A percentile compares a stretch with the other conserved stretches of the same genome.
These are phyloP conservation scores for Nomada flava DNA, from an alignment of 2,888 invertebrate species.

Conservation along the genomic window DNA sequence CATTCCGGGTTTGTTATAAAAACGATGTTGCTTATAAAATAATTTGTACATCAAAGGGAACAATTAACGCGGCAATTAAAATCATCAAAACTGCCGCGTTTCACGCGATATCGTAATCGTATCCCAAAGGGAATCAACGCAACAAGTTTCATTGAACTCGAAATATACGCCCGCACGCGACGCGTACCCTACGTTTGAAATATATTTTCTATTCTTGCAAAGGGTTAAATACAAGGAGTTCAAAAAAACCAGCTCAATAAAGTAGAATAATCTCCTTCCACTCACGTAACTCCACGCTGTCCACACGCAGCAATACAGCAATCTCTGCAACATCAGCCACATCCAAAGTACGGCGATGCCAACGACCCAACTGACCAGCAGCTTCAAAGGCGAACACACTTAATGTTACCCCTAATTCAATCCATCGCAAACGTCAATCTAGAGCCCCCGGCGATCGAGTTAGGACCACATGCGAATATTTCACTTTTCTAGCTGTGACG, in stretches of 20 bases:
- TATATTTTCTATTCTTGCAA: too few relatives aligned
- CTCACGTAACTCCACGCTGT: conserved; percentile 78
- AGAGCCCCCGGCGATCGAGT: background rate
- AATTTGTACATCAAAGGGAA: too few relatives aligned
- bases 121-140: background rate
- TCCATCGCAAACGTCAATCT: background rate
- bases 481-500: too few relatives aligned
- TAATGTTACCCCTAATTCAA: background rate
- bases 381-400: conserved; percentile 63
- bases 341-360: conserved; percentile 76
- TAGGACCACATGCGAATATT: background rate
- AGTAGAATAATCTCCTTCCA: conserved; percentile 21
- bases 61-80: too few relatives aligned
- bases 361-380: conserved; percentile 74
- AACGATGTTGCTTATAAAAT: too few relatives aligned
- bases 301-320: conserved; percentile 80
- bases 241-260: background rate
- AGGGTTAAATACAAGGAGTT: too few relatives aligned
- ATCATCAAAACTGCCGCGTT: too few relatives aligned
- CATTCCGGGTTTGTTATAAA: too few relatives aligned
- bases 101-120: background rate
- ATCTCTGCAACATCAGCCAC: conserved; percentile 78
- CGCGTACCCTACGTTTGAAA: too few relatives aligned
- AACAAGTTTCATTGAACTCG: too few relatives aligned
- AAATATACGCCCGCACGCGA: too few relatives aligned